A percentile compares a stretch with the other conserved stretches of the same genome.
These are phyloP conservation scores for Heliconius erato DNA, from an alignment of 2,888 invertebrate species.

Conservation along the genomic window DNA sequence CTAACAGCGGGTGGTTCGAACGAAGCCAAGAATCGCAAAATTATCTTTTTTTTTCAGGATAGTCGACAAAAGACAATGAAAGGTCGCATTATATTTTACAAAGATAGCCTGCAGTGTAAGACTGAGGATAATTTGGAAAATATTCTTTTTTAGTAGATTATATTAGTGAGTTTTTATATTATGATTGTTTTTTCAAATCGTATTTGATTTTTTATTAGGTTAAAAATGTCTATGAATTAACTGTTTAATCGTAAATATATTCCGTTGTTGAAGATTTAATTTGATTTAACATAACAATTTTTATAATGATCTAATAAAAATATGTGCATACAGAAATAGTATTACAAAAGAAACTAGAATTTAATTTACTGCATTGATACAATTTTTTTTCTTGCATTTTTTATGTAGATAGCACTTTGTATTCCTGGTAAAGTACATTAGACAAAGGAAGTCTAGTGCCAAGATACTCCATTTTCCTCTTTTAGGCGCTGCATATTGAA, in stretches of 20 bases:
- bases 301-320: no score
- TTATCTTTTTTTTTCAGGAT: not conserved
- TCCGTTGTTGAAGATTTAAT: no score
- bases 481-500: no score
- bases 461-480: no score
- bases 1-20: constrained; percentile 11
- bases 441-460: no score
- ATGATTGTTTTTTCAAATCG: not conserved
- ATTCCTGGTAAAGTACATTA: no score
- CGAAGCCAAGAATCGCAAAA: constrained; percentile 12
- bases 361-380: no score
- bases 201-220: not conserved
- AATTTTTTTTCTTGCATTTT: no score
- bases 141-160: not conserved
- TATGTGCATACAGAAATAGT: no score
- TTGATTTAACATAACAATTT: no score
- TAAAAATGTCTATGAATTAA: not conserved
- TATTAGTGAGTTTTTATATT: not conserved
- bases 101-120: not conserved
- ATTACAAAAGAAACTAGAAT: no score
- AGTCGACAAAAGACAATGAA: constrained; percentile 24
- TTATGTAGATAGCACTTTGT: no score
- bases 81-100: not conserved
- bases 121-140: not conserved
- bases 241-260: not conserved